Evolutionary conservation across 2,888 invertebrate species (phyloP).

Genomic region (Beris chalybata): DNA sequence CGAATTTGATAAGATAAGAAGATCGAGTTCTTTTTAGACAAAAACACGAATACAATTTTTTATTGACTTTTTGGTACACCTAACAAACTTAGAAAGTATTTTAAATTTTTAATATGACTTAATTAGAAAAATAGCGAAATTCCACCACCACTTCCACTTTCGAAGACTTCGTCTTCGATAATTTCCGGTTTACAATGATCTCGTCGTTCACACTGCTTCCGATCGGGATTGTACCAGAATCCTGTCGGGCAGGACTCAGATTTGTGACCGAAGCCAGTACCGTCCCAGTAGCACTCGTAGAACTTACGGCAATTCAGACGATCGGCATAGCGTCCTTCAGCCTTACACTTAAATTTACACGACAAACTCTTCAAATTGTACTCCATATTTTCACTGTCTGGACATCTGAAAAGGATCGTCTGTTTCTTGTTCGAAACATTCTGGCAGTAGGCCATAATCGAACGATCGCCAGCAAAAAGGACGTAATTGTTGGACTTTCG

Average conservation of each 20-base stretch:
- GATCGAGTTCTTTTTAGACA: no score
- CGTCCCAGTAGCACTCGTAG: conserved; percentile 32
- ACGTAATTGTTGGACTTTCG: conserved; percentile 11
- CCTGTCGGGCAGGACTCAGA: conserved; percentile 15
- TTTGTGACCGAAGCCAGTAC: neutral
- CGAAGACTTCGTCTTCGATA: neutral
- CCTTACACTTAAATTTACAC: conserved; percentile 30
- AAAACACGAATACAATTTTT: no score
- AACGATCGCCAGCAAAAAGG: conserved; percentile 18
- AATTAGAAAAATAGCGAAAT: no score
- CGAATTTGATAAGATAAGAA: no score
- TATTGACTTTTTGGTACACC: no score
- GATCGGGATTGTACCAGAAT: conserved; percentile 5
- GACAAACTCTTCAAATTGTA: conserved; percentile 14
- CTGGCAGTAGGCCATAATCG: conserved; percentile 18
- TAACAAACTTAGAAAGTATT: no score
- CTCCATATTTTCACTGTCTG: conserved; percentile 22
- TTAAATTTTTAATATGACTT: no score
- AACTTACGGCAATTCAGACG: conserved; percentile 29
- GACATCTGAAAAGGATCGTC: conserved; percentile 23
- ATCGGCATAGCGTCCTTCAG: conserved; percentile 31
- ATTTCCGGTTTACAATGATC: conserved; percentile 5
- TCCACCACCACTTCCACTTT: no score
- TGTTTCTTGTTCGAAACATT: neutral
- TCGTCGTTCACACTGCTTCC: neutral